Conservation (phyloP, 2,797 vertebrate species). For the Poeciliopsis turneri region DNA sequence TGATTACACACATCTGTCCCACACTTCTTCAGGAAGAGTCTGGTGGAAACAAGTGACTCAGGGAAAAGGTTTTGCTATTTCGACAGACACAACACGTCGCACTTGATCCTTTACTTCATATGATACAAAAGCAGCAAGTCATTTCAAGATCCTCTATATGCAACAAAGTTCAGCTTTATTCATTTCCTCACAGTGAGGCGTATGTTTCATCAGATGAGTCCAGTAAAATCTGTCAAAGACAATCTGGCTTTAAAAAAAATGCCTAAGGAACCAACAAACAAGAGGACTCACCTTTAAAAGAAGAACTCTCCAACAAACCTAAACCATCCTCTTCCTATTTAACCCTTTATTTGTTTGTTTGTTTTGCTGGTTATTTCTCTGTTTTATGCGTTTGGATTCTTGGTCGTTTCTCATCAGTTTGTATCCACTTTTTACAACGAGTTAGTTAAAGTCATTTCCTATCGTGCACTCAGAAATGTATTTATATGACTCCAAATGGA, state of each 20-base stretch:
- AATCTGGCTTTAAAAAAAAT: background rate
- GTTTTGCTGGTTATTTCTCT: background rate
- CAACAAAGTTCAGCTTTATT: background rate
- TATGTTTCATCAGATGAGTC: background rate
- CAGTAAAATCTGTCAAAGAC: background rate
- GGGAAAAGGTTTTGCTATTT: background rate
- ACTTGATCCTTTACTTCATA: background rate
- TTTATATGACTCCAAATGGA: background rate
- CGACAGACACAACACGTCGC: background rate
- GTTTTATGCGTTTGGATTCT: background rate
- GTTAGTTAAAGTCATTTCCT: background rate
- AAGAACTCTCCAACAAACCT: background rate
- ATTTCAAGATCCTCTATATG: background rate
- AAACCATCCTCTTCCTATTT: background rate
- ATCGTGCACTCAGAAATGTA: background rate
- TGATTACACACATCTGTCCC: constrained; percentile 60
- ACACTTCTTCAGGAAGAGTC: constrained; percentile 7
- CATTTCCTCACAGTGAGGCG: background rate
- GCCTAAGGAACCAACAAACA: background rate
- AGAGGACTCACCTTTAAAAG: background rate
- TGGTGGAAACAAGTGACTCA: constrained; percentile 13
- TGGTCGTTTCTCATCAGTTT: background rate
- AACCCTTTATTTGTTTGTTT: background rate
- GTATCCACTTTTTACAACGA: background rate
- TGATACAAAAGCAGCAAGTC: background rate